phyloP scores from a whole-genome alignment of 2,113 vertebrate species.

The Rhineura floridana region DNA sequence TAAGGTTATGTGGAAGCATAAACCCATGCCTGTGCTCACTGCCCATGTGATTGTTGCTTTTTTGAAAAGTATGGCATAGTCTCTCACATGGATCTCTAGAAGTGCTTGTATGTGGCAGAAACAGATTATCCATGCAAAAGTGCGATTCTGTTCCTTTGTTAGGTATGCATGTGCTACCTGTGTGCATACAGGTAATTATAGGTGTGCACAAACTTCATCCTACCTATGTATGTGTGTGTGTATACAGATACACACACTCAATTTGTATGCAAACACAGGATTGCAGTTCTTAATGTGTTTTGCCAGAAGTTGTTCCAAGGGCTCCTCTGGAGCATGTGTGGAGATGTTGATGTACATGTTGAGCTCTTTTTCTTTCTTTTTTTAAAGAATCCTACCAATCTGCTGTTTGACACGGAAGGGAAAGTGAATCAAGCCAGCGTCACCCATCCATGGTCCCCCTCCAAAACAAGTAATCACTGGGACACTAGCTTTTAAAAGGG shows the following conservation, averaged over 20 bases:
- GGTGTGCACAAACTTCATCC: neutral
- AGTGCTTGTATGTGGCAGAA: neutral
- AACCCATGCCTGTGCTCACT: neutral
- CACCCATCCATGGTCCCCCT: neutral
- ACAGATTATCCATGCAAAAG: neutral
- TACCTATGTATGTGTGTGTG: neutral
- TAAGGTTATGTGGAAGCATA: neutral
- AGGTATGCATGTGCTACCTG: neutral
- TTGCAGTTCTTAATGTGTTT: neutral
- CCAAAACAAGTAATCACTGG: neutral
- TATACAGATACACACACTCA: neutral
- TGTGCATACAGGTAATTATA: neutral
- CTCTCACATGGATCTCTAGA: neutral
- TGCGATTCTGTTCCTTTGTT: neutral
- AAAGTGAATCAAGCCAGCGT: neutral
- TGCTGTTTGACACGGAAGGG: neutral
- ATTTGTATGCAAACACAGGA: neutral
- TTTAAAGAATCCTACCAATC: neutral
- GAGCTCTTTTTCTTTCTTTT: too few species aligned
- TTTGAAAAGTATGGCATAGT: neutral
- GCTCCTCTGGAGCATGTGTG: neutral
- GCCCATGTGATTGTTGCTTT: neutral
- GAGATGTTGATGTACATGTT: neutral
- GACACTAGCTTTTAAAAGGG: neutral
- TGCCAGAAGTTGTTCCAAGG: neutral